Base-by-base conservation (phyloP, 1,140 invertebrate genomes). In the Penaeus chinensis region DNA sequence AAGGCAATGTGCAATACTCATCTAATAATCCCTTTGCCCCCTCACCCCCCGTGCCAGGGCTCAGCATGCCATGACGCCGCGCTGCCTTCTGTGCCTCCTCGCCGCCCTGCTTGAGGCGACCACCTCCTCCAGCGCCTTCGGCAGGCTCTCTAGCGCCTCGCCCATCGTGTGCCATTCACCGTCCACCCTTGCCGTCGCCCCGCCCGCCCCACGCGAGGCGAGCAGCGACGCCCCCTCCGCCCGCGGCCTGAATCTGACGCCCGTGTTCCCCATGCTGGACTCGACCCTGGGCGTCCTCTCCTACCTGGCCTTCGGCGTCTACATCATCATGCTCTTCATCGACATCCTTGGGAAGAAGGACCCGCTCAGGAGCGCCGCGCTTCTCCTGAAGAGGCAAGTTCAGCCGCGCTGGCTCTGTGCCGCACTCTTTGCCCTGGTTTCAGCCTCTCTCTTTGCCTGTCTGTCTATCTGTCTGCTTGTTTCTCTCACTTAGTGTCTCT, bases 201-300 rank as follows among this genome's bases (percentile, higher is more conserved):
- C 54, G 54, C 54, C 54, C 54, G 54, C 54, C 54, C 54, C 54
- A 11, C 11, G 54, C 54, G 54, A 54, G 54, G 54, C 10, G 54
- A 0, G 1, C 54, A 54, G 54, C 54, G 54, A 16, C 54, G 54
- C 54, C 10, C 54, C 47, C 18, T 16, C 20, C 27, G 19, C 37
- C 32, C 76, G 84, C 22, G 61, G n/a, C 27, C 77, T 80, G 10
- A 65, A 47, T 19, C 62, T 80, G 61, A 24, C 77, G 16, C 77
- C 84, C 19, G 84, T 80, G 63, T 86, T 79, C 61, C 84, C 84
- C 19, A 86, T 86, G 74, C 62, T 86, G 63, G 76, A 86, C 77
- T 54, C 77, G 16, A 86, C 84, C 76, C 77, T 86, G 61, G 84
- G 84, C 77, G 54, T 86, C 61, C 84, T 86, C 84, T 86, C 84